Evolutionary conservation across 2,113 vertebrate genomes (phyloP), one percentile per base, ranked within the genome.

Genomic region (Numida meleagris): DNA sequence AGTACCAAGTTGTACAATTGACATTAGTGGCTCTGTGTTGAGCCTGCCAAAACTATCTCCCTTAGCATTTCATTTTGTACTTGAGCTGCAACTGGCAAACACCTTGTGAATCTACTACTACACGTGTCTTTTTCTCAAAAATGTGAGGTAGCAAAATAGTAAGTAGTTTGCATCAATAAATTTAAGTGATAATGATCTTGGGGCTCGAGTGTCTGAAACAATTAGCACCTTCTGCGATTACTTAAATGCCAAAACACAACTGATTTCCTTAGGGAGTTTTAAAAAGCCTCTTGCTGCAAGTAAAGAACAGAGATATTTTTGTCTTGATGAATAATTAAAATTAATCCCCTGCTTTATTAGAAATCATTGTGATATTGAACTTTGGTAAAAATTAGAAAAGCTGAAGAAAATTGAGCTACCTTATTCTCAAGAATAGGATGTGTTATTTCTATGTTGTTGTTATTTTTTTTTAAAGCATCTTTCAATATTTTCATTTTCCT

Each of bases 141-240:
- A 40, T 46, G n/a, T 53, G 65, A 83, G 16, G 65, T 61, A 84
- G 16, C 68, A 86, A 81, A 81, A 81, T 10, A 83, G 14, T 48
- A 48, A 55, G 63, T 45, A 90, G 31, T 58, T 53, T 75, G 19
- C 40, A 88, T 78, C 31, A 68, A 65, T 89, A 84, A 72, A 86
- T 81, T 58, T 53, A 75, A 86, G 73, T 78, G 65, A 61, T 88
- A 75, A 88, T 78, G 27, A 48, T 93, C 85, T 74, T 48, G 17
- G 20, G 14, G 10, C 45, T 90, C 27, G 57, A 75, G 76, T 61
- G 50, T 81, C 65, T 81, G 48, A 83, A 78, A 81, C 31, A 83
- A 81, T 82, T 96, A 88, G 5, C 80, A 83, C 43, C 70, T 93
- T 93, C 42, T 78, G 57, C 82, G 36, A 36, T 74, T 84, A 63